A percentile compares a stretch with the other conserved stretches of the same genome.
Conservation (phyloP, 2,888 invertebrate species). For the Poecilobothrus nobilitatus region DNA sequence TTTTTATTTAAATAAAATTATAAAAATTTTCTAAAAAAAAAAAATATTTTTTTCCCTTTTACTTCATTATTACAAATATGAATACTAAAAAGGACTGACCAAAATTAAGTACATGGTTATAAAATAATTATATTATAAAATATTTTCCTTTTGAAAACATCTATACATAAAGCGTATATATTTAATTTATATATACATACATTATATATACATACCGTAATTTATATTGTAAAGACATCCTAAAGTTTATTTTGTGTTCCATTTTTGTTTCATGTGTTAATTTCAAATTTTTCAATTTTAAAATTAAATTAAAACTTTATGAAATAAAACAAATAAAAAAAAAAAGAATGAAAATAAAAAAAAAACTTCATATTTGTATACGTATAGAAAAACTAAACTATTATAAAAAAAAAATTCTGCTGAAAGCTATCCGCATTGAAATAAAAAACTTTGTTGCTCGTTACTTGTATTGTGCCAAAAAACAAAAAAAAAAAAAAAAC, state of each 20-base stretch:
- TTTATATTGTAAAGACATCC: neutral
- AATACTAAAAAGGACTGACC: too few relatives aligned
- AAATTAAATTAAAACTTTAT: conserved; percentile 6
- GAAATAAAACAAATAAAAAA: too few relatives aligned
- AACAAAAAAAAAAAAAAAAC: neutral
- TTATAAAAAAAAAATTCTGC: neutral
- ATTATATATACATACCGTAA: neutral
- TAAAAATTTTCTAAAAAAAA: neutral
- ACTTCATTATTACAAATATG: neutral
- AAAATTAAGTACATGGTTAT: too few relatives aligned
- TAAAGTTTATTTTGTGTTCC: neutral
- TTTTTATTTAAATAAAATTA: too few relatives aligned
- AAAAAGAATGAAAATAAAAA: too few relatives aligned
- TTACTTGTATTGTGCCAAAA: neutral
- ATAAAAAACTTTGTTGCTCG: neutral
- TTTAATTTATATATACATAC: neutral
- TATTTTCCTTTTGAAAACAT: too few relatives aligned
- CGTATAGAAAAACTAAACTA: neutral
- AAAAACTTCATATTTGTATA: neutral
- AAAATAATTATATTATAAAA: too few relatives aligned
- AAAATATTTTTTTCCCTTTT: neutral
- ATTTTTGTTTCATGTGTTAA: neutral
- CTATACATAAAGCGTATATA: too few relatives aligned
- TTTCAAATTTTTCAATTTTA: neutral
- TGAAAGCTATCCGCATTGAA: conserved; percentile 6